Conservation (phyloP, 1,140 invertebrate genomes). For the Pantala flavescens region DNA sequence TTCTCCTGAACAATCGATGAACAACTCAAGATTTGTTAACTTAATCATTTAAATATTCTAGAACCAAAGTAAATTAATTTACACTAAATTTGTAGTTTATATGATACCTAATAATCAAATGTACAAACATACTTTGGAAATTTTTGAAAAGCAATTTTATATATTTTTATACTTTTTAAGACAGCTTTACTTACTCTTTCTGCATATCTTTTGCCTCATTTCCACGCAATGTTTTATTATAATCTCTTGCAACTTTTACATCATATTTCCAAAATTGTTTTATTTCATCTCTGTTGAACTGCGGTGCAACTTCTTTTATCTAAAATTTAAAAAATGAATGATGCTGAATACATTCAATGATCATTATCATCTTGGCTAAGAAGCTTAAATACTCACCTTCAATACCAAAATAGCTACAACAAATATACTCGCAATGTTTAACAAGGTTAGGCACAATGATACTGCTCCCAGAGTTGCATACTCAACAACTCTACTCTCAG, state of each 20-base stretch:
- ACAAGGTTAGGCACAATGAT: conserved; percentile 54
- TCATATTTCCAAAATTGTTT: conserved; percentile 55
- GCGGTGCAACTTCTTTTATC: conserved; percentile 64
- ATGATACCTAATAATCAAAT: too few relatives aligned
- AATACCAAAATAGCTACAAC: conserved; percentile 53
- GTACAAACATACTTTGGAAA: too few relatives aligned
- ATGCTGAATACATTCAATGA: background rate
- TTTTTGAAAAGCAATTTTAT: too few relatives aligned
- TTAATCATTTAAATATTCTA: too few relatives aligned
- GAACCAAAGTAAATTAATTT: too few relatives aligned
- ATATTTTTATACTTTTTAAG: too few relatives aligned
- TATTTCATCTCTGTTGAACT: conserved; percentile 39
- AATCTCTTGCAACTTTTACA: conserved; percentile 47
- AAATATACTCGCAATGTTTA: conserved; percentile 64
- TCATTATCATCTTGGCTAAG: background rate
- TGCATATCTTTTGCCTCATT: conserved; percentile 17
- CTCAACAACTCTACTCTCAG: conserved; percentile 44
- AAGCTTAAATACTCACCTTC: conserved; percentile 41
- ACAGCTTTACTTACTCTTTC: background rate
- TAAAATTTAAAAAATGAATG: conserved; percentile 28
- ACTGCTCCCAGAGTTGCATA: conserved; percentile 47
- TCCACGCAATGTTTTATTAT: conserved; percentile 36
- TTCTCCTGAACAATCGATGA: too few relatives aligned
- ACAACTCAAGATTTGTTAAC: too few relatives aligned
- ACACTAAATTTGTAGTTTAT: too few relatives aligned